Conservation (phyloP, 2,113 vertebrate genomes). For the Shinisaurus crocodilurus region DNA sequence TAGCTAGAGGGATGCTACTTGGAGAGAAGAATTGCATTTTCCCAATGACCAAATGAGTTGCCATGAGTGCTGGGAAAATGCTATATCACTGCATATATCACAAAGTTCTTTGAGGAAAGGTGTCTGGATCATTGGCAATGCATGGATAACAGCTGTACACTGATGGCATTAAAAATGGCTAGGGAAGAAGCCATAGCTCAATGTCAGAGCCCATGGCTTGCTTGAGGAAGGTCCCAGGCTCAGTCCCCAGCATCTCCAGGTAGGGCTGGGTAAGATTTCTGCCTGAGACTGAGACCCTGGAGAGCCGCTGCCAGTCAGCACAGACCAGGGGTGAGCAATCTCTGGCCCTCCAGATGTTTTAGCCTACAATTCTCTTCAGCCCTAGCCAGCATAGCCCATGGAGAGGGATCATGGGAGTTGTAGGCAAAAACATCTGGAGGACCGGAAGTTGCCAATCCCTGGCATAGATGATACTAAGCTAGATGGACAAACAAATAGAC, state of each 20-base stretch:
- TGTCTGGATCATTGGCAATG: neutral
- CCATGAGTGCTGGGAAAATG: neutral
- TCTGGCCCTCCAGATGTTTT: too few relatives aligned
- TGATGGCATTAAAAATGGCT: neutral
- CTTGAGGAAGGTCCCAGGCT: neutral
- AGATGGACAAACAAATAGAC: neutral
- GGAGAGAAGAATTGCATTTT: neutral
- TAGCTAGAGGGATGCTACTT: slow-evolving; percentile 12
- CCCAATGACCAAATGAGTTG: neutral
- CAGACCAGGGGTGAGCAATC: too few relatives aligned
- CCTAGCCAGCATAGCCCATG: too few relatives aligned
- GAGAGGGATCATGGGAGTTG: too few relatives aligned
- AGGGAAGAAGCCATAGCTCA: neutral
- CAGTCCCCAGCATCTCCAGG: too few relatives aligned
- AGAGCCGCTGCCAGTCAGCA: too few relatives aligned
- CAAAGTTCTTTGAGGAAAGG: neutral
- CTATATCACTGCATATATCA: neutral
- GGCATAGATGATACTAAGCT: neutral
- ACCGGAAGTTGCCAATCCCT: too few relatives aligned
- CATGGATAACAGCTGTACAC: neutral
- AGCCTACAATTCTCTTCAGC: too few relatives aligned
- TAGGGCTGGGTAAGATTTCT: too few relatives aligned
- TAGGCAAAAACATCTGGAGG: too few relatives aligned
- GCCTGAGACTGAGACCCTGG: too few relatives aligned
- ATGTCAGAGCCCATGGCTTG: neutral